Conservation (phyloP, 2,113 vertebrate genomes). For the Channa argus region DNA sequence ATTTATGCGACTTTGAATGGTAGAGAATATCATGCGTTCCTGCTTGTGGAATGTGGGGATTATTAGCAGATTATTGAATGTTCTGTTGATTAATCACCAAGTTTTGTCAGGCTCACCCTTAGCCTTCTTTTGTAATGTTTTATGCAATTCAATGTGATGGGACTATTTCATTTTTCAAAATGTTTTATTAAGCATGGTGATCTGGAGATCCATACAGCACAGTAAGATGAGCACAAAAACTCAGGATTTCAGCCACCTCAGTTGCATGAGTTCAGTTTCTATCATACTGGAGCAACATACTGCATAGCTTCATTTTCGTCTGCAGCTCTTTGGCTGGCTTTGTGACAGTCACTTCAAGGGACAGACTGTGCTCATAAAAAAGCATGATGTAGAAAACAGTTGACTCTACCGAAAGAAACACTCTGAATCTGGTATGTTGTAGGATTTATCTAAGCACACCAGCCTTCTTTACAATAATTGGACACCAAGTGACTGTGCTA, state of each 20-base stretch:
- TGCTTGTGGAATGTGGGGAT: constrained; percentile 40
- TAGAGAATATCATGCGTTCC: background rate
- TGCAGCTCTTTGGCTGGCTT: constrained; percentile 14
- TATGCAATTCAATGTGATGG: constrained; percentile 3
- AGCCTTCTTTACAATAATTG: background rate
- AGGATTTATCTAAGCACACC: background rate
- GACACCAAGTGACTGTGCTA: background rate
- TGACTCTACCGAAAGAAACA: constrained; percentile 1
- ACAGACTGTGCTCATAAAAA: constrained; percentile 45
- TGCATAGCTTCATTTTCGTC: constrained; percentile 15
- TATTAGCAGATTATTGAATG: constrained; percentile 38
- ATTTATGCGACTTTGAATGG: no score
- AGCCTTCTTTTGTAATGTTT: background rate
- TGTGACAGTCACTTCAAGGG: constrained; percentile 16
- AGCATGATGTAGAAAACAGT: constrained; percentile 10
- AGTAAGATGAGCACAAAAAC: constrained; percentile 1
- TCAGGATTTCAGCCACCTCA: constrained; percentile 29
- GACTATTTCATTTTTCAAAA: constrained; percentile 1
- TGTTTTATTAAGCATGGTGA: constrained; percentile 19
- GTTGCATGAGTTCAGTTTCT: constrained; percentile 52
- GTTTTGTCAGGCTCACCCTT: constrained; percentile 15
- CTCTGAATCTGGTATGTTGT: background rate
- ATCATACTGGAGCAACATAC: background rate
- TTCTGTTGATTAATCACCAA: constrained; percentile 37
- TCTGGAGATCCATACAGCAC: constrained; percentile 38